Percentiles rank a stretch among this genome's conserved stretches.
Conservation (phyloP, 2,113 vertebrate genomes). For the Callionymus lyra region DNA sequence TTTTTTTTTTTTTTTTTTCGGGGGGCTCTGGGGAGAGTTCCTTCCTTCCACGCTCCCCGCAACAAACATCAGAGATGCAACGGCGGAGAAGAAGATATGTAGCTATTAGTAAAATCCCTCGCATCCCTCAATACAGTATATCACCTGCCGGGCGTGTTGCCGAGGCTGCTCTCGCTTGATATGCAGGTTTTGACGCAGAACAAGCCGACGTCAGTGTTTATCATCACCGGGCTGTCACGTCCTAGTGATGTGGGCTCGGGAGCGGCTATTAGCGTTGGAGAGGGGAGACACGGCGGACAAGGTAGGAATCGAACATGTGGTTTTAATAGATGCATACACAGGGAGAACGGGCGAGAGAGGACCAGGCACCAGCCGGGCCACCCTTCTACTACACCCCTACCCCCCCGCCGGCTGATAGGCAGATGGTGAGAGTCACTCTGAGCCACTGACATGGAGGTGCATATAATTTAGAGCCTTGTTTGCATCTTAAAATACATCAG, state of each 20-base stretch:
- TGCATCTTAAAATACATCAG: slow-evolving; percentile 98
- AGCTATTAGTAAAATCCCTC: slow-evolving; percentile 46
- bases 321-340: slow-evolving; percentile 72
- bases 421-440: slow-evolving; percentile 89
- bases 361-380: slow-evolving; percentile 36
- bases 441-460: slow-evolving; percentile 88
- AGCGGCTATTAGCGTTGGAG: slow-evolving; percentile 77
- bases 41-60: slow-evolving; percentile 23
- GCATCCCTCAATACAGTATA: slow-evolving; percentile 22
- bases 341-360: slow-evolving; percentile 9
- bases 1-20: no score
- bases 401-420: slow-evolving; percentile 92
- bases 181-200: slow-evolving; percentile 77
- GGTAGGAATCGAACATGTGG: slow-evolving; percentile 82
- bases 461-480: slow-evolving; percentile 99
- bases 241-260: slow-evolving; percentile 79
- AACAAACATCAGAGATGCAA: slow-evolving; percentile 46
- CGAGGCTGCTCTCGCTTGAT: slow-evolving; percentile 74
- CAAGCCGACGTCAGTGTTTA: slow-evolving; percentile 81
- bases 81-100: slow-evolving; percentile 28
- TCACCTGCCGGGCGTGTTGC: slow-evolving; percentile 49
- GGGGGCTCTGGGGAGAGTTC: slow-evolving; percentile 51
- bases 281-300: slow-evolving; percentile 65
- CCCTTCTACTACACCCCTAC: slow-evolving; percentile 79
- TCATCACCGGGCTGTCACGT: slow-evolving; percentile 81